Evolutionary conservation across 2,888 invertebrate genomes (phyloP).

Genomic region (Mimachlamys varia): DNA sequence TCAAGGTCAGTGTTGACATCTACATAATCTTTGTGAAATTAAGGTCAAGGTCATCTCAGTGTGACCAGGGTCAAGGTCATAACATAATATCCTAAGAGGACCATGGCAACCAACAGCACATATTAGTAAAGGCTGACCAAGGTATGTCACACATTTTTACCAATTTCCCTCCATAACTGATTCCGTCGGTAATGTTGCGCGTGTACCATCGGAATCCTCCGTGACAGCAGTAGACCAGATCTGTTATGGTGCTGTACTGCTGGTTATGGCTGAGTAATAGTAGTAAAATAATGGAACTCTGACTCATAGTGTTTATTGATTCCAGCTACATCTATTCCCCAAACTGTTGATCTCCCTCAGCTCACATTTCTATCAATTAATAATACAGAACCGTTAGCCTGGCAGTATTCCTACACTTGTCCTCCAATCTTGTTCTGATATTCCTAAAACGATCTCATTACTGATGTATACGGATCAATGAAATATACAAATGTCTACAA

Average conservation of each 20-base stretch:
- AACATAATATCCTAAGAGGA: not conserved
- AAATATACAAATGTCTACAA: not conserved
- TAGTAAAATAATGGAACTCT: not conserved
- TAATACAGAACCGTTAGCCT: not conserved
- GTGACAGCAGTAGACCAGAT: not conserved
- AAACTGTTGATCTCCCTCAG: slow-evolving; percentile 2
- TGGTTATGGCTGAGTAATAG: not conserved
- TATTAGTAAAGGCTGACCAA: not conserved
- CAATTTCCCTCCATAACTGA: not conserved
- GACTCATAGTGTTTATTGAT: slow-evolving; percentile 5
- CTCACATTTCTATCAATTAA: not conserved
- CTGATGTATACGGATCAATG: not conserved
- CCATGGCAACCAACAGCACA: not conserved
- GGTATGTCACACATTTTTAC: not conserved
- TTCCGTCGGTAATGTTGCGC: not conserved
- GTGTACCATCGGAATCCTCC: not conserved
- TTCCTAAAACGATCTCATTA: not conserved
- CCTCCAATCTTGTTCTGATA: not conserved
- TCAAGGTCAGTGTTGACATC: not conserved
- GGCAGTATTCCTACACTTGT: not conserved
- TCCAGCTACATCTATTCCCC: not conserved
- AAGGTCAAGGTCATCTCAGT: not conserved
- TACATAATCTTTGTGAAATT: not conserved
- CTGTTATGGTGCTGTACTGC: not conserved
- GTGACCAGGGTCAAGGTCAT: not conserved